Base-by-base conservation (phyloP, 1,140 invertebrate genomes). In the Papilio polyxenes region DNA sequence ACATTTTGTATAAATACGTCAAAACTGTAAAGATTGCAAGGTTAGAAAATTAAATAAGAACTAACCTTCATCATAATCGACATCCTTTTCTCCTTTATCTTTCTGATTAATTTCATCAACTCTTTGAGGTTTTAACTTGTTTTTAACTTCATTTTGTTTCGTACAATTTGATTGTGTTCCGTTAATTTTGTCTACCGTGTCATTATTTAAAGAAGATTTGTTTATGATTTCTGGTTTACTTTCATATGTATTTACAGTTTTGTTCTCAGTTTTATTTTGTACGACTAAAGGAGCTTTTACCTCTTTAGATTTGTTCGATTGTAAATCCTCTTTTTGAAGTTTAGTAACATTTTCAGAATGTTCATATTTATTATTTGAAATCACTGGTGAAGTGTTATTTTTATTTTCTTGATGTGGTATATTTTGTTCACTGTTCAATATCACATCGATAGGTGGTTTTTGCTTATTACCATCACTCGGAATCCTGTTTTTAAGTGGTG, bases 321-420 rank as follows among this genome's bases (percentile, higher is more conserved):
- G 79, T 76, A 44, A 76, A 82, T 80, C 13, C 11, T 37, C 65
- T 40, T 69, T 69, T 40, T 72, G 31, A 72, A 15, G 23, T 72
- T 37, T 37, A 7, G 3, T 72, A 37, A 7, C n/a, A 15, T 15
- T 15, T 72, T 72, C 13, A 10, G 11, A 11, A 72, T 23, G n/a
- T 10, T 17, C 31, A 15, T 40, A 1, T 5, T 20, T 20, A 13
- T 65, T 31, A 6, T 40, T 72, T 37, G 65, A 15, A 72, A 37
- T 65, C 62, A 65, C 23, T 6, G 65, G 6, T 72, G 62, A 65
- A 31, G 1, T 40, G 62, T 31, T 65, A 65, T 3, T 3, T 40
- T 72, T 37, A 37, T 40, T 37, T 72, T 72, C 23, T 15, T 40
- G 11, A 40, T 72, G 11, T 72, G 5, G 31, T 40, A 62, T n/a